Percentiles rank a stretch among this genome's conserved stretches.
Evolutionary conservation across 2,888 invertebrate species (phyloP).

Genomic region (Mayetiola destructor): DNA sequence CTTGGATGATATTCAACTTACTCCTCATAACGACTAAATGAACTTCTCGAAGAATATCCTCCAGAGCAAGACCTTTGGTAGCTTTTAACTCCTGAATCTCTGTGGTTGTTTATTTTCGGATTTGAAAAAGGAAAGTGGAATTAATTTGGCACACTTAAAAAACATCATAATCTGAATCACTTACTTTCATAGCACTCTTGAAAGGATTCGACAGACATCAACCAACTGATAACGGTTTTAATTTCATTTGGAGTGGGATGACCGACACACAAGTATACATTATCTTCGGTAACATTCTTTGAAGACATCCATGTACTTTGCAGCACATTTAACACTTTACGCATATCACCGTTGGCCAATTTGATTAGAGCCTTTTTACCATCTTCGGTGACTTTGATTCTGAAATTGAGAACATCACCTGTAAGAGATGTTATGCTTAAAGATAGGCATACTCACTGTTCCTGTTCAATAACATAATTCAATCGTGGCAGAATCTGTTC

Average conservation of each 20-base stretch:
- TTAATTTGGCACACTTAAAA: neutral
- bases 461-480: constrained; percentile 64
- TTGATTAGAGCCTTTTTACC: constrained; percentile 80
- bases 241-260: constrained; percentile 87
- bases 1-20: constrained; percentile 35
- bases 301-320: constrained; percentile 94
- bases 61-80: constrained; percentile 79
- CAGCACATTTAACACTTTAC: constrained; percentile 88
- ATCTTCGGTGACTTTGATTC: constrained; percentile 70
- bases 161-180: constrained; percentile 20
- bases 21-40: constrained; percentile 77
- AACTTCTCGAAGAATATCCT: constrained; percentile 85
- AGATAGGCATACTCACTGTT: constrained; percentile 51
- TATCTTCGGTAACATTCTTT: constrained; percentile 73
- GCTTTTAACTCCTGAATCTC: constrained; percentile 74
- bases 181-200: constrained; percentile 64
- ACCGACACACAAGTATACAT: constrained; percentile 89
- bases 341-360: constrained; percentile 93
- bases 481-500: constrained; percentile 82
- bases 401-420: constrained; percentile 34
- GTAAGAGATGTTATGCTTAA: neutral
- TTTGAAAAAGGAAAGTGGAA: neutral
- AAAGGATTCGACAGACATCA: constrained; percentile 67
- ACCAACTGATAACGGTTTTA: constrained; percentile 71
- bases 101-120: constrained; percentile 25